Evolutionary conservation across 2,113 vertebrate species (phyloP).

Genomic region (Odobenus rosmarus): DNA sequence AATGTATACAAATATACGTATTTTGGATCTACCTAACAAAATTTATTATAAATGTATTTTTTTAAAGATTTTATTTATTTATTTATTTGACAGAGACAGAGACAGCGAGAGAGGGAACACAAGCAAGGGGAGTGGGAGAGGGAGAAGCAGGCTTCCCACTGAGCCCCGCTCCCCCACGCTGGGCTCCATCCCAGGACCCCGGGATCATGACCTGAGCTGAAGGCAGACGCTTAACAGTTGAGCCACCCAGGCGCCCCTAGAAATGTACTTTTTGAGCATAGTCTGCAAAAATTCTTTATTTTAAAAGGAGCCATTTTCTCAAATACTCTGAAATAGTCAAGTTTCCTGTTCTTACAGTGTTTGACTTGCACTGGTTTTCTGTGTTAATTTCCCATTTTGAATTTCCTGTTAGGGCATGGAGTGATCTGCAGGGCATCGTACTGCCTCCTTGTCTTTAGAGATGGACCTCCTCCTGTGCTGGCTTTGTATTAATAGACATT

Average conservation of each 20-base stretch:
- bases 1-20: neutral
- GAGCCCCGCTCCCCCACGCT: too few species aligned
- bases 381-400: neutral
- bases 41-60: neutral
- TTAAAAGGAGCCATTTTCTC: neutral
- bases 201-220: too few species aligned
- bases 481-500: neutral
- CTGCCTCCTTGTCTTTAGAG: neutral
- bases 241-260: too few species aligned
- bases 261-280: neutral
- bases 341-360: neutral
- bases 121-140: too few species aligned
- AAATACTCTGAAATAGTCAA: neutral
- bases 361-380: neutral
- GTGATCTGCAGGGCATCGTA: neutral
- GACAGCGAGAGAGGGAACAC: too few species aligned
- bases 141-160: too few species aligned
- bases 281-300: neutral
- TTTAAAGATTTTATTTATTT: too few species aligned
- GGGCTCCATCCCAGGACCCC: too few species aligned
- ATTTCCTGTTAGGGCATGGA: neutral
- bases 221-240: too few species aligned
- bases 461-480: neutral
- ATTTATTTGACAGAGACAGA: too few species aligned
- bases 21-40: neutral